Evolutionary conservation across 2,888 invertebrate genomes (phyloP).

Genomic region (Philhelius pedissequus): DNA sequence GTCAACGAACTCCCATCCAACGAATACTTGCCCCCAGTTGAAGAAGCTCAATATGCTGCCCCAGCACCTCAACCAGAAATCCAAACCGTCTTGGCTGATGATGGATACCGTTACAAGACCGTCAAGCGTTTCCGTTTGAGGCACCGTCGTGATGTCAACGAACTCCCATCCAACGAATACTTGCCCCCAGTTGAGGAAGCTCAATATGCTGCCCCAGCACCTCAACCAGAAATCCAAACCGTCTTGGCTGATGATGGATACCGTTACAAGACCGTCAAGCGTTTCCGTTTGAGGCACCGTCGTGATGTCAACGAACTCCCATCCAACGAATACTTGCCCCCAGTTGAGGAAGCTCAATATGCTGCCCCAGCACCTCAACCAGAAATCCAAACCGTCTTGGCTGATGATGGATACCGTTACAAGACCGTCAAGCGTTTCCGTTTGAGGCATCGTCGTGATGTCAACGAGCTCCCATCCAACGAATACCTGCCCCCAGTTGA

Average conservation of each 20-base stretch:
- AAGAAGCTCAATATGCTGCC: constrained; percentile 39
- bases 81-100: constrained; percentile 71
- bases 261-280: constrained; percentile 54
- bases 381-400: constrained; percentile 34
- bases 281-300: constrained; percentile 54
- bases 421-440: constrained; percentile 54
- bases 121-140: constrained; percentile 72
- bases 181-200: constrained; percentile 72
- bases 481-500: constrained; percentile 72
- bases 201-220: constrained; percentile 26
- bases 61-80: constrained; percentile 38
- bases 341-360: constrained; percentile 35
- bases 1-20: constrained; percentile 72
- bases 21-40: constrained; percentile 74
- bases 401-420: constrained; percentile 67
- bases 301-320: constrained; percentile 71
- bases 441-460: constrained; percentile 70
- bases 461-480: constrained; percentile 73
- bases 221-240: not conserved
- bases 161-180: constrained; percentile 73
- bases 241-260: constrained; percentile 51
- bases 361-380: constrained; percentile 8
- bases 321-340: constrained; percentile 65
- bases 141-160: constrained; percentile 74
- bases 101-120: constrained; percentile 77